phyloP scores from a whole-genome alignment of 2,113 vertebrate genomes.

The Apteryx owenii region DNA sequence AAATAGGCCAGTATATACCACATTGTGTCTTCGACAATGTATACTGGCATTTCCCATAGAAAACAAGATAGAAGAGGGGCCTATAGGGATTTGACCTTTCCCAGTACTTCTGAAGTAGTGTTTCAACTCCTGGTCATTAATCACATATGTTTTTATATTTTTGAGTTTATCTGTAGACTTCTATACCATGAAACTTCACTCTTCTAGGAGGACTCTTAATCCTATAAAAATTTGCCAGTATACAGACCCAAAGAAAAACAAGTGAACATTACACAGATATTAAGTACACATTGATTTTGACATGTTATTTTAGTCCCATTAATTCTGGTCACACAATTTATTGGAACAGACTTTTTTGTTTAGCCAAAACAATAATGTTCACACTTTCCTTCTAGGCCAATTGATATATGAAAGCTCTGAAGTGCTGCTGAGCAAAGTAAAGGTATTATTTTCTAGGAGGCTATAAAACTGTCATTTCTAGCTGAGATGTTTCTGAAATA shows the following conservation, averaged over 20 bases:
- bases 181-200: not conserved
- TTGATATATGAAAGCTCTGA: conserved; percentile 39
- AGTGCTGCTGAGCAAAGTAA: conserved; percentile 24
- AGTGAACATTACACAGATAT: not conserved
- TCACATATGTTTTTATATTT: not conserved
- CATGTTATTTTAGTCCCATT: not conserved
- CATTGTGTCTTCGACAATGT: not conserved
- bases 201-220: not conserved
- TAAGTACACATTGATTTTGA: not conserved
- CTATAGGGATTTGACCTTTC: not conserved
- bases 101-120: not conserved
- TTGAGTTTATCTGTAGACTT: not conserved
- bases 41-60: not conserved
- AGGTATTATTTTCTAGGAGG: conserved; percentile 29
- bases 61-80: not conserved
- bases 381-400: not conserved
- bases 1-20: not conserved
- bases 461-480: conserved; percentile 46
- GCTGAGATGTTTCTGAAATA: conserved; percentile 1
- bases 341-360: not conserved
- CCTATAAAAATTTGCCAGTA: not conserved
- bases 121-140: not conserved
- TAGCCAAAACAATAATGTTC: not conserved
- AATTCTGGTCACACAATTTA: not conserved
- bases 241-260: not conserved